Percentiles rank a stretch among this genome's conserved stretches.
These are phyloP conservation scores for Sprattus sprattus DNA, from an alignment of 2,113 vertebrate species.

Conservation along the genomic window DNA sequence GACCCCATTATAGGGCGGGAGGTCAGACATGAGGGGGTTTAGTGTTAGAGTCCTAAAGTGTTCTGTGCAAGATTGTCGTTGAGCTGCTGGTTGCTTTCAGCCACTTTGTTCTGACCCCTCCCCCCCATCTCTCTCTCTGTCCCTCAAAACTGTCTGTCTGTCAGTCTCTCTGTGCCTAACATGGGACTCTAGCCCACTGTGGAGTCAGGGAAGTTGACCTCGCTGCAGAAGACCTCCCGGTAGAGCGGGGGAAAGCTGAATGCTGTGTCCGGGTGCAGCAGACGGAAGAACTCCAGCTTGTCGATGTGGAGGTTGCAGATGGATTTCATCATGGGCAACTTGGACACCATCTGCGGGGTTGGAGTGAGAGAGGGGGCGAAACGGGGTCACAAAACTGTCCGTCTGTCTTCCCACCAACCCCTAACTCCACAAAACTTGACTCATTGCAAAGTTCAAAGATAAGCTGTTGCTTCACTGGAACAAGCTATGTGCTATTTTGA, in stretches of 20 bases:
- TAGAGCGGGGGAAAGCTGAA: conserved; percentile 85
- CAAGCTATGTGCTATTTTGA: not conserved
- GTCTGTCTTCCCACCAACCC: not conserved
- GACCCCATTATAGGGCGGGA: conserved; percentile 37
- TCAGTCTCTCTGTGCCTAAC: conserved; percentile 27
- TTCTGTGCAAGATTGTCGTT: conserved; percentile 73
- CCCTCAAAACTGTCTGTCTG: conserved; percentile 36
- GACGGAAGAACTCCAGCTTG: conserved; percentile 87
- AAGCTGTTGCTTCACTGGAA: not conserved
- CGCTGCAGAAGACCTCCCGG: conserved; percentile 85
- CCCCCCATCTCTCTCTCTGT: conserved; percentile 38
- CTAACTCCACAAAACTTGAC: not conserved
- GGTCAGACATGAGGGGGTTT: conserved; percentile 54
- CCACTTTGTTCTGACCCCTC: conserved; percentile 30
- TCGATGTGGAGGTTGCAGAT: conserved; percentile 90
- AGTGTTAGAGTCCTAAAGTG: conserved; percentile 66
- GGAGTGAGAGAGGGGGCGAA: not conserved
- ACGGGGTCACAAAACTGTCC: conserved; percentile 10
- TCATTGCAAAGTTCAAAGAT: not conserved
- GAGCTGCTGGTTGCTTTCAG: conserved; percentile 61
- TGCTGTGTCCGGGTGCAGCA: conserved; percentile 84
- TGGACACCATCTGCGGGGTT: conserved; percentile 82
- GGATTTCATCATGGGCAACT: conserved; percentile 83
- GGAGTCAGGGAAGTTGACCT: conserved; percentile 80
- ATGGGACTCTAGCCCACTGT: conserved; percentile 73